Conservation (phyloP, 2,888 invertebrate species). For the Stenchaetothrips biformis region DNA sequence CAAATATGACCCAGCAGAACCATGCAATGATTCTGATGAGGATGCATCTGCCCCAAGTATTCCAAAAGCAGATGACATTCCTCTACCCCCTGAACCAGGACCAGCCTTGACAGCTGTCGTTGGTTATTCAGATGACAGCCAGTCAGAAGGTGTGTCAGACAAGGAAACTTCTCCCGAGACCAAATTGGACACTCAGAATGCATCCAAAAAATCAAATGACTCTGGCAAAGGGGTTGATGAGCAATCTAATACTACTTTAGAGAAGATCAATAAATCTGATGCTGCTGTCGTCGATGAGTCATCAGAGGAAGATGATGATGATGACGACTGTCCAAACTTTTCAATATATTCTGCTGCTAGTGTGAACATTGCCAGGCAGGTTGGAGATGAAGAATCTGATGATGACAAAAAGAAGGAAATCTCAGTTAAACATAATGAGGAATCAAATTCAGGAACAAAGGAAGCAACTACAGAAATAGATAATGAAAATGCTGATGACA, state of each 20-base stretch:
- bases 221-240: not conserved
- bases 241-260: not conserved
- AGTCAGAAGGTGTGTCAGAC: not conserved
- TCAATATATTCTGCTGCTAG: conserved; percentile 79
- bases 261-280: not conserved
- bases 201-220: not conserved
- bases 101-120: not conserved
- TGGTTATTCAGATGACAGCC: not conserved
- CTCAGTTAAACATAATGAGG: not conserved
- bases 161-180: not conserved
- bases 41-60: conserved; percentile 27
- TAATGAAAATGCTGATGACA: conserved; percentile 22
- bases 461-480: conserved; percentile 37
- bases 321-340: conserved; percentile 77
- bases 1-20: conserved; percentile 55
- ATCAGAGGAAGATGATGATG: conserved; percentile 52
- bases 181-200: not conserved
- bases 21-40: conserved; percentile 46
- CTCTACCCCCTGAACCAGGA: conserved; percentile 29
- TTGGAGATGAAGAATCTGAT: conserved; percentile 43
- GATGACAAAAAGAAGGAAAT: conserved; percentile 31
- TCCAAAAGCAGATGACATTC: conserved; percentile 29
- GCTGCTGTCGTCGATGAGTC: conserved; percentile 28
- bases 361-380: conserved; percentile 63
- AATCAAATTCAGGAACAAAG: conserved; percentile 37